phyloP scores from a whole-genome alignment of 1,140 invertebrate genomes.

The Ephestia elutella region DNA sequence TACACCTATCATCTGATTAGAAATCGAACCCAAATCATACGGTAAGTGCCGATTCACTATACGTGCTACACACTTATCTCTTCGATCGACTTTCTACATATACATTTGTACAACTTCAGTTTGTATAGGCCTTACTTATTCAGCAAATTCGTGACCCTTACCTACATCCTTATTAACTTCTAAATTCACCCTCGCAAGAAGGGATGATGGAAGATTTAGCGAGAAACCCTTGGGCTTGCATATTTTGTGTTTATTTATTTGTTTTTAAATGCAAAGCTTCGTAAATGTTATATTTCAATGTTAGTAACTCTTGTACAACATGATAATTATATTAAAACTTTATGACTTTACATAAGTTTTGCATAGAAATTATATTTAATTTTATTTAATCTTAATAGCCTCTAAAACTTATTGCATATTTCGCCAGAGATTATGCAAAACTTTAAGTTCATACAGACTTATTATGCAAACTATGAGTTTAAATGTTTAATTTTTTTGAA shows the following conservation, averaged over 20 bases:
- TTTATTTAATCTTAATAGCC: too few species aligned
- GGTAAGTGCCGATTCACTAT: not conserved
- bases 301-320: not conserved
- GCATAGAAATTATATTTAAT: too few species aligned
- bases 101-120: not conserved
- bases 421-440: too few species aligned
- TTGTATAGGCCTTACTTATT: constrained; percentile 3
- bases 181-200: not conserved
- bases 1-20: not conserved
- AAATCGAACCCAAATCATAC: not conserved
- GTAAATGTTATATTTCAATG: too few species aligned
- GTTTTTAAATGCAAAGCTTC: not conserved
- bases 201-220: not conserved
- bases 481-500: too few species aligned
- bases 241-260: not conserved
- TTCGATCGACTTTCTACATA: too few species aligned
- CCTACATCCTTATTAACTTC: not conserved
- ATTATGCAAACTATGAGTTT: too few species aligned
- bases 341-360: too few species aligned
- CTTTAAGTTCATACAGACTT: too few species aligned
- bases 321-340: too few species aligned
- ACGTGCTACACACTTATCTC: not conserved
- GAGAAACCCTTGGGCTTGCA: not conserved
- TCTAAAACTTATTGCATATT: too few species aligned
- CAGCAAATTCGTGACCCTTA: not conserved